These are phyloP conservation scores for Silurus lanzhouensis DNA, from an alignment of 2,797 vertebrate species.

Conservation along the genomic window DNA sequence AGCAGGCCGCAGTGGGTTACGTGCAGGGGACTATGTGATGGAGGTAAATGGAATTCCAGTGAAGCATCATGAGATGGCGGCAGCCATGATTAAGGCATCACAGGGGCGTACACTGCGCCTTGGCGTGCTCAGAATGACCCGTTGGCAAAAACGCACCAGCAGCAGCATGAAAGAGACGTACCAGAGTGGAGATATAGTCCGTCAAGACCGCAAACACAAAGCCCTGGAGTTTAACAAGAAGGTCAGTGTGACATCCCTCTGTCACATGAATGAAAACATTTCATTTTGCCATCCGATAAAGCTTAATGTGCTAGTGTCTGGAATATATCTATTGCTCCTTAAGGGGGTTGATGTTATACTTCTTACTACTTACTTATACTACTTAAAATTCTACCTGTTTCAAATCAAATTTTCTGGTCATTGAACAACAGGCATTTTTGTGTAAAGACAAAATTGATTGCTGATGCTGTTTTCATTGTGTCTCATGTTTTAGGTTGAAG, in stretches of 20 bases:
- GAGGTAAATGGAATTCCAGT: slow-evolving; percentile 83
- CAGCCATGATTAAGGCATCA: slow-evolving; percentile 76
- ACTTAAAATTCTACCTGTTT: neutral
- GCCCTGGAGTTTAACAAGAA: slow-evolving; percentile 90
- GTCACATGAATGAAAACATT: neutral
- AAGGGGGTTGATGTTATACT: neutral
- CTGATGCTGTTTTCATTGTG: neutral
- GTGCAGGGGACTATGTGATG: slow-evolving; percentile 81
- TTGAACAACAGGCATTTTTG: neutral
- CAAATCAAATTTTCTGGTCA: neutral
- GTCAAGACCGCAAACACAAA: slow-evolving; percentile 84
- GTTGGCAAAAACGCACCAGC: slow-evolving; percentile 70
- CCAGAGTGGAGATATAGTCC: slow-evolving; percentile 69
- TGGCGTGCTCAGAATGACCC: slow-evolving; percentile 82
- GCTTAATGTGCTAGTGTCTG: neutral
- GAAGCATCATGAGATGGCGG: slow-evolving; percentile 72
- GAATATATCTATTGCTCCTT: neutral
- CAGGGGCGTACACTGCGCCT: slow-evolving; percentile 73
- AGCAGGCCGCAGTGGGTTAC: slow-evolving; percentile 76
- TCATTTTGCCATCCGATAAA: neutral
- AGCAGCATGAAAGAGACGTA: slow-evolving; percentile 76
- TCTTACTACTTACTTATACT: no score
- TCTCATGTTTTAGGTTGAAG: slow-evolving; percentile 80
- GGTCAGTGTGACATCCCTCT: slow-evolving; percentile 66
- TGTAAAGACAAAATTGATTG: neutral